These are phyloP conservation scores for Gobio occitaniae DNA, from an alignment of 2,797 vertebrate species.

Conservation along the genomic window DNA sequence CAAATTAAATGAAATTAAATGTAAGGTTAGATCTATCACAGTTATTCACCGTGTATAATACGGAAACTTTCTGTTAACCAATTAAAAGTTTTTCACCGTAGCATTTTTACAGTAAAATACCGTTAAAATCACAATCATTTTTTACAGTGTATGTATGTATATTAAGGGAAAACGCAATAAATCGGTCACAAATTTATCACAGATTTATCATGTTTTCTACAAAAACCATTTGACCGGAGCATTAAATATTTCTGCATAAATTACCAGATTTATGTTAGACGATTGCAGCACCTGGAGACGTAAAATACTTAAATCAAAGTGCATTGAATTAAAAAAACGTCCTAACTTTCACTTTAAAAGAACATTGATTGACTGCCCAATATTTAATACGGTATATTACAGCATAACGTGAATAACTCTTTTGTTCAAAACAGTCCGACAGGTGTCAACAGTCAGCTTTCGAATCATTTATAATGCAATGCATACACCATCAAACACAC, in stretches of 20 bases:
- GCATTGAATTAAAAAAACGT: not conserved
- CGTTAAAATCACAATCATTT: no score
- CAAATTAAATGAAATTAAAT: no score
- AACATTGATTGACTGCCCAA: not conserved
- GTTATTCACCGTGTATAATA: no score
- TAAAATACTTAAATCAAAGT: not conserved
- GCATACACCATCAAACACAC: not conserved
- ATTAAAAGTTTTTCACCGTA: no score
- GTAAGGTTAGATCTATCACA: no score
- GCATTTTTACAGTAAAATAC: no score
- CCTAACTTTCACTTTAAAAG: not conserved
- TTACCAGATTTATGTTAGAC: not conserved
- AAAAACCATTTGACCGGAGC: not conserved
- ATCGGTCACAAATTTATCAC: not conserved
- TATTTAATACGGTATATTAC: not conserved
- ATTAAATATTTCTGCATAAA: not conserved
- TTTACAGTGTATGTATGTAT: not conserved
- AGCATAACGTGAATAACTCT: not conserved
- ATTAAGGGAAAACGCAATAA: not conserved
- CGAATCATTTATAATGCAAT: not conserved
- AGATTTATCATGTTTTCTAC: not conserved
- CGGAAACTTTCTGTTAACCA: no score
- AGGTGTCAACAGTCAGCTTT: conserved; percentile 2
- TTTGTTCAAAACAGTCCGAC: not conserved
- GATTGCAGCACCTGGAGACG: not conserved